A percentile compares a stretch with the other conserved stretches of the same genome.
These are phyloP conservation scores for Catharus bicknelli DNA, from an alignment of 2,113 vertebrate species.

Conservation along the genomic window DNA sequence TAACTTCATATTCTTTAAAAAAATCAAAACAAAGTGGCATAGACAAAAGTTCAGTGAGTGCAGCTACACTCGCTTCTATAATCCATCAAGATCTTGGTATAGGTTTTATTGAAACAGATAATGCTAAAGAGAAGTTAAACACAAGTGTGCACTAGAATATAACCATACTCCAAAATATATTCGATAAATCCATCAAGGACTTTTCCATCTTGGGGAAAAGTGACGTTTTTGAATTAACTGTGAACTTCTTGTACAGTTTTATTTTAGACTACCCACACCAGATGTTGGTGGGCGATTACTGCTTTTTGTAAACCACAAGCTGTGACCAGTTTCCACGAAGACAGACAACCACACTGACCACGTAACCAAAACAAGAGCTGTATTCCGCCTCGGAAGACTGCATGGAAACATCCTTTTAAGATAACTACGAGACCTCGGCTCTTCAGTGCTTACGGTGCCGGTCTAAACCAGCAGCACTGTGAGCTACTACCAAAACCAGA, in stretches of 20 bases:
- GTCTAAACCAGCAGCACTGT: background rate
- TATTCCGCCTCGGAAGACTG: background rate
- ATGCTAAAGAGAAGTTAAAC: background rate
- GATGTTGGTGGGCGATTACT: background rate
- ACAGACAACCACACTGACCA: background rate
- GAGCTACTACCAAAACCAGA: background rate
- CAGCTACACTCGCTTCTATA: background rate
- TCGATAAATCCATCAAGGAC: background rate
- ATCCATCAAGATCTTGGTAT: background rate
- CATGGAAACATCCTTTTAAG: background rate
- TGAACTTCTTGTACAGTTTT: background rate
- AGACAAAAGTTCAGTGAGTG: background rate
- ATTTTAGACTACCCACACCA: background rate
- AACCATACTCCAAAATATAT: background rate
- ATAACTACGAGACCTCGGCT: background rate
- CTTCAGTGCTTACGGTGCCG: background rate
- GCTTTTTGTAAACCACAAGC: background rate
- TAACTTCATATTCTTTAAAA: background rate
- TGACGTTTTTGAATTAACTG: background rate
- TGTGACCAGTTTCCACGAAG: background rate
- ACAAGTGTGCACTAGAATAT: background rate
- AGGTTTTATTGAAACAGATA: background rate
- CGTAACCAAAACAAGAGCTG: background rate
- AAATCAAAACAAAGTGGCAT: background rate
- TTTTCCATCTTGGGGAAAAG: background rate